phyloP scores from a whole-genome alignment of 1,140 invertebrate genomes.

The Parasteatoda tepidariorum region DNA sequence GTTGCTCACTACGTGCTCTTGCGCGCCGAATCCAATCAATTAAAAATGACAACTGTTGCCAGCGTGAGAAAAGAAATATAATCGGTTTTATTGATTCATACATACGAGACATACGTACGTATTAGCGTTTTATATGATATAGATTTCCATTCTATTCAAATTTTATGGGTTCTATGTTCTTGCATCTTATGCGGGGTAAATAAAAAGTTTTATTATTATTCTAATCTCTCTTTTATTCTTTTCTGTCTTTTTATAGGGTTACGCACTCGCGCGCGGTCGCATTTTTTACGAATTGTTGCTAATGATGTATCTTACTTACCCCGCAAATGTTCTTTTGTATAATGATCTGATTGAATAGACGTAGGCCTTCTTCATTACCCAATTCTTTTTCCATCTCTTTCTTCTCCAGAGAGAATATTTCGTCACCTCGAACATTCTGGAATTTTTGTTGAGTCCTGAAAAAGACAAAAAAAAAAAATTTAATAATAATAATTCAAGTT shows the following conservation, averaged over 20 bases:
- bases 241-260: no score
- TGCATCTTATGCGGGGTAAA: no score
- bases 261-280: no score
- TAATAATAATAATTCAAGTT: not conserved
- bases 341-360: constrained; percentile 39
- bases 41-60: no score
- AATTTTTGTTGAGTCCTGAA: constrained; percentile 41
- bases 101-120: no score
- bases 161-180: no score
- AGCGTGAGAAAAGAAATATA: no score
- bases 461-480: not conserved
- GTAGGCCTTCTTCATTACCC: constrained; percentile 20
- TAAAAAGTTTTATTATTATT: not conserved
- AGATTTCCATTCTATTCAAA: no score
- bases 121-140: no score
- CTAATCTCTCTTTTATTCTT: not conserved
- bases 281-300: not conserved
- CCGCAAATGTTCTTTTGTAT: constrained; percentile 50
- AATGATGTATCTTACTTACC: not conserved
- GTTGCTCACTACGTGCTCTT: no score
- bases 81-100: no score
- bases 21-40: no score
- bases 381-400: constrained; percentile 21
- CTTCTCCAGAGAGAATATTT: constrained; percentile 9
- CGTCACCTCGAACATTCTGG: constrained; percentile 33